Evolutionary conservation across 1,140 invertebrate genomes (phyloP), one percentile per base, ranked within the genome.

Genomic region (Orius insidiosus): DNA sequence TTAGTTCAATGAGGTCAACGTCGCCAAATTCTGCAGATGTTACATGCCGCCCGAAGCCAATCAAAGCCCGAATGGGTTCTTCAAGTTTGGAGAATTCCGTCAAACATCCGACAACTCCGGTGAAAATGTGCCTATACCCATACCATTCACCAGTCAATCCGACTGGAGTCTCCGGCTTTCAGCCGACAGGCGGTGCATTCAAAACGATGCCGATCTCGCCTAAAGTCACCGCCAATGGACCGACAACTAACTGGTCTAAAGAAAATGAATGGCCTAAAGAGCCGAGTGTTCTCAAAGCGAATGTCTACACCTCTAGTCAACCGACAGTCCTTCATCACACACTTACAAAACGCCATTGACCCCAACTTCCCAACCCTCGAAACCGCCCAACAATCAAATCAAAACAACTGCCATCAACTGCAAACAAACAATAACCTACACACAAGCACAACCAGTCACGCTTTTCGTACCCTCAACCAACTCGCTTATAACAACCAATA

Each of bases 151-250:
- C 76, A 38, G 72, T 78, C 19, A 85, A 83, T 67, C 82, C 81
- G 33, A 75, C 71, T 36, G 81, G 81, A 38, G 72, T 83, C 46
- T 76, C 78, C 53, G 78, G 77, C 54, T 88, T 88, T 63, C 84
- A 88, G 63, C 83, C 84, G 5, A 85, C 80, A 45, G 83, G 84
- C 36, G 81, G 82, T 16, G 85, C 85, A 36, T 89, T 89, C 57
- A 85, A 86, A 63, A 83, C 81, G 7, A 85, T 85, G 68, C 83
- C 84, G 4, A 63, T 68, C 34, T 75, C 72, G 13, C 72, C 72
- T 0, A 72, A 74, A 62, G 63, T 72, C 48, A 56, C 19, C 14
- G 41, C 31, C 2, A 43, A 18, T 11, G 19, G 41, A 18, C 24
- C 18, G 4, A 42, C 46, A 1, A 31, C 38, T 34, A 7, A 30